Percentiles rank a stretch among this genome's conserved stretches.
Evolutionary conservation across 2,113 vertebrate species (phyloP).

Genomic region (Bubo bubo): DNA sequence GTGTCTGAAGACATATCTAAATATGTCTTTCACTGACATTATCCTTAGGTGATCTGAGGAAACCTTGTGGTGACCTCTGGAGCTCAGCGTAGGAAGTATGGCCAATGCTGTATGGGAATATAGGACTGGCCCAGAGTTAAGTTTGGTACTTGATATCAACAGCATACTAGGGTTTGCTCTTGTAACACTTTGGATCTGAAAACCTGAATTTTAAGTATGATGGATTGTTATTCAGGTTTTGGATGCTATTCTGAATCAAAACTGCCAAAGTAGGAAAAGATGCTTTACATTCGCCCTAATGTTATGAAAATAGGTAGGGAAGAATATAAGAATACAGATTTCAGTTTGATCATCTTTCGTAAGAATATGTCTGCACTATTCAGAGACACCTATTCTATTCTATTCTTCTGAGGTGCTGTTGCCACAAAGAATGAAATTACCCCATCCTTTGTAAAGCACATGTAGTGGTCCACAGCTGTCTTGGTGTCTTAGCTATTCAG

Average conservation of each 20-base stretch:
- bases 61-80: neutral
- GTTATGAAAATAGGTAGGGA: neutral
- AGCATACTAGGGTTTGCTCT: neutral
- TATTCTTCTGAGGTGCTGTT: neutral
- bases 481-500: neutral
- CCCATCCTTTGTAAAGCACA: neutral
- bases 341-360: neutral
- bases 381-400: neutral
- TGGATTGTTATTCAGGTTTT: neutral
- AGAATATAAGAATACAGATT: neutral
- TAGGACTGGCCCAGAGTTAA: neutral
- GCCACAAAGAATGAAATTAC: neutral
- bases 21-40: neutral
- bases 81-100: rapidly evolving
- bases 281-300: neutral
- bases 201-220: neutral
- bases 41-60: neutral
- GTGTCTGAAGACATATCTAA: neutral
- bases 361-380: neutral
- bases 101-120: neutral
- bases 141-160: neutral
- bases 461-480: neutral
- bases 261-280: neutral
- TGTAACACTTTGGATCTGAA: neutral
- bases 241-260: neutral